Conservation (phyloP, 30 jellyfish, hydroid and myxozoan species). For the Catostylus mosaicus region DNA sequence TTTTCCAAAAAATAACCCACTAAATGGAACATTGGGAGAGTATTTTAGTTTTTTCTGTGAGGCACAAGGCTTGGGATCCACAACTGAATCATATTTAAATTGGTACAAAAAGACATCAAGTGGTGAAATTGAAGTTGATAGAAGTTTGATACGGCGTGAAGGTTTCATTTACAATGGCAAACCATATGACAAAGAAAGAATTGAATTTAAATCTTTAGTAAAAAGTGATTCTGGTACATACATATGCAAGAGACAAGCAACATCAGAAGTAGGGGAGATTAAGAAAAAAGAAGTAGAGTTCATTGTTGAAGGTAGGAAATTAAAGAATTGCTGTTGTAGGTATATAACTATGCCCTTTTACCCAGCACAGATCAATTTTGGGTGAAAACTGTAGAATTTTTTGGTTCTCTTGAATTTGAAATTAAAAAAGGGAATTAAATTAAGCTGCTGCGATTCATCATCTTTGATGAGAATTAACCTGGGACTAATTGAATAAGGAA, state of each 20-base stretch:
- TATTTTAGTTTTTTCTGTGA: conserved; percentile 16
- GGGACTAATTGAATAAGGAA: too few relatives aligned
- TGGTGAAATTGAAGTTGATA: conserved; percentile 16
- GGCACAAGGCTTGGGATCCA: conserved; percentile 35
- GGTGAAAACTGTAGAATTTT: too few relatives aligned
- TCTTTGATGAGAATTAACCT: too few relatives aligned
- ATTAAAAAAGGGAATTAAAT: too few relatives aligned
- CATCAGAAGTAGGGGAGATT: neutral
- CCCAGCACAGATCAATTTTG: too few relatives aligned
- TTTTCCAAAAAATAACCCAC: conserved; percentile 8
- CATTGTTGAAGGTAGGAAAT: conserved; percentile 26
- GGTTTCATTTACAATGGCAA: conserved; percentile 1
- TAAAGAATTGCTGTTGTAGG: too few relatives aligned
- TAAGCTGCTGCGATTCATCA: too few relatives aligned
- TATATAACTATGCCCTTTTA: too few relatives aligned
- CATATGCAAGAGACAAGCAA: conserved; percentile 17
- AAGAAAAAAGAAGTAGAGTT: neutral
- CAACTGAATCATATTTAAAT: conserved; percentile 21
- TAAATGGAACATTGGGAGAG: conserved; percentile 18
- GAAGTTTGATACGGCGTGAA: neutral
- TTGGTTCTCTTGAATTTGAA: too few relatives aligned
- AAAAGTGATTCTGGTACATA: conserved; percentile 51
- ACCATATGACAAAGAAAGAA: conserved; percentile 10
- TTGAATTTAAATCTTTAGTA: neutral
- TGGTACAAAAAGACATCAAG: conserved; percentile 46